These are phyloP conservation scores for Amia ocellicauda DNA, from an alignment of 2,113 vertebrate species.

Conservation along the genomic window DNA sequence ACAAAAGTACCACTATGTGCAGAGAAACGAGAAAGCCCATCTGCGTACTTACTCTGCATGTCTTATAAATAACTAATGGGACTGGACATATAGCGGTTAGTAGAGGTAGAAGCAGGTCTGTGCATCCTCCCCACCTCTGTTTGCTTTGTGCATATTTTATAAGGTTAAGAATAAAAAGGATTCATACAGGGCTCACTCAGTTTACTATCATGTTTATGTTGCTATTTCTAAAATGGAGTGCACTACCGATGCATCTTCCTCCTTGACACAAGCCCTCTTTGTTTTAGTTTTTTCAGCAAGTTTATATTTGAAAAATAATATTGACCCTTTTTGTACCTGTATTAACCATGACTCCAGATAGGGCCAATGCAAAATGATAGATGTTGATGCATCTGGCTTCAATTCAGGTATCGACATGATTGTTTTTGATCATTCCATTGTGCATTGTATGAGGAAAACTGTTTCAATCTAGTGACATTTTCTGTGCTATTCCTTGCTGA, in stretches of 20 bases:
- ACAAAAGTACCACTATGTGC: constrained; percentile 67
- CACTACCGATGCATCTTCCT: constrained; percentile 53
- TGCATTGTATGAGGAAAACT: no score
- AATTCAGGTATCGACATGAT: no score
- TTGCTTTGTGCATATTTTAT: constrained; percentile 77
- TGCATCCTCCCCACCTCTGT: constrained; percentile 74
- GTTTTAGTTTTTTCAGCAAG: constrained; percentile 38
- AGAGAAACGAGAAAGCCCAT: constrained; percentile 58
- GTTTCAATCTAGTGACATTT: no score
- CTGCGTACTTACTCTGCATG: constrained; percentile 68
- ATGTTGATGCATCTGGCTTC: no score
- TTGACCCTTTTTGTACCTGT: no score
- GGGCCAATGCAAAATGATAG: no score
- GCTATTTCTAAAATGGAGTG: constrained; percentile 65
- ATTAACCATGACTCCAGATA: no score
- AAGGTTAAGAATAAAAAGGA: constrained; percentile 67
- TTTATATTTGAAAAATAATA: no score
- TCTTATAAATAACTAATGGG: constrained; percentile 75
- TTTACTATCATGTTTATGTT: constrained; percentile 66
- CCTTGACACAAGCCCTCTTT: constrained; percentile 60
- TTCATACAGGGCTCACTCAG: constrained; percentile 63
- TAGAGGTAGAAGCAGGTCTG: constrained; percentile 63
- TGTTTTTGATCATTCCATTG: no score
- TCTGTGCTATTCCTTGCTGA: no score
- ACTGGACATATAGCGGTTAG: constrained; percentile 74